phyloP scores from a whole-genome alignment of 64 coral and sea anemone genomes.

The Dendronephthya gigantea region DNA sequence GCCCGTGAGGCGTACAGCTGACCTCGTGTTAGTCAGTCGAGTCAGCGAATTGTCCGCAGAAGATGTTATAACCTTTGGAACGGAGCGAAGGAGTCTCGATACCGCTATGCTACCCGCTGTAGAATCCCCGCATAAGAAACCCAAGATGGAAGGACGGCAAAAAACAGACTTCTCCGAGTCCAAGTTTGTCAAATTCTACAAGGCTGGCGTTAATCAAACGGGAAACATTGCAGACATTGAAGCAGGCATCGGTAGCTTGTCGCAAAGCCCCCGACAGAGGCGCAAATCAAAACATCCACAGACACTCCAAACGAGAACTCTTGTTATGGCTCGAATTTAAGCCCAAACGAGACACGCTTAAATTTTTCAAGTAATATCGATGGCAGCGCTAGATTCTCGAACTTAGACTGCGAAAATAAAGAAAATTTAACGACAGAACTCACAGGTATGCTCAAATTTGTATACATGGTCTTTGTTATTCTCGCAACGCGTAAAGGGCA shows the following conservation, averaged over 20 bases:
- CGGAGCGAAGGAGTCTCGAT: neutral
- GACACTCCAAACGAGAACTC: neutral
- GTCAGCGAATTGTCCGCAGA: neutral
- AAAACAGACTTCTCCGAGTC: neutral
- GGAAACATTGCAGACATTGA: neutral
- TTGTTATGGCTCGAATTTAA: neutral
- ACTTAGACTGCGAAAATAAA: neutral
- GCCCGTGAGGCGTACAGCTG: neutral
- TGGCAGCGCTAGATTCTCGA: neutral
- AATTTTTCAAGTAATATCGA: neutral
- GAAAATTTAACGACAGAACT: neutral
- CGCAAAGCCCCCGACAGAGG: neutral
- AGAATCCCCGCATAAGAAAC: conserved; percentile 1
- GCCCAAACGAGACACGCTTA: neutral
- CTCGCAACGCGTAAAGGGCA: neutral
- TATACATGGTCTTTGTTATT: neutral
- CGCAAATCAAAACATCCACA: neutral
- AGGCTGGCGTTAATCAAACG: neutral
- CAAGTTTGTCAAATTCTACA: conserved; percentile 14
- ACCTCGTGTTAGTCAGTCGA: neutral
- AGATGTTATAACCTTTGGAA: too few relatives aligned
- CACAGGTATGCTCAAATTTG: neutral
- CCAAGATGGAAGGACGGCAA: conserved; percentile 13
- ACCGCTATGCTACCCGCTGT: neutral
- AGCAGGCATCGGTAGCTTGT: neutral